phyloP scores from a whole-genome alignment of 2,797 vertebrate genomes.

The Coregonus suidteri region DNA sequence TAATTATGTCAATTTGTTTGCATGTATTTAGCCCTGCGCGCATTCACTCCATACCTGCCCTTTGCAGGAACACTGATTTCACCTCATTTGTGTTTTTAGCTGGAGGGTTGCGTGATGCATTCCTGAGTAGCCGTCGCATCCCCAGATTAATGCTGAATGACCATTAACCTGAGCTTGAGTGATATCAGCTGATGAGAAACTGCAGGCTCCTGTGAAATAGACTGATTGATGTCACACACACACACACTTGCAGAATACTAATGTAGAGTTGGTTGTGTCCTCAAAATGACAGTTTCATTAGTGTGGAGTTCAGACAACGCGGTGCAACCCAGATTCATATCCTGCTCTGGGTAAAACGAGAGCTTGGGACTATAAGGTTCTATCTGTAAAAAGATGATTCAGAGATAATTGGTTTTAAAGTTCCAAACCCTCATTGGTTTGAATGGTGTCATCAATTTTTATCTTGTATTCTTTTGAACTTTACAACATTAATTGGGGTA shows the following conservation, averaged over 20 bases:
- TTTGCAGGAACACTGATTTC: not conserved
- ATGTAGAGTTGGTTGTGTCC: slow-evolving; percentile 44
- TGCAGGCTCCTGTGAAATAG: slow-evolving; percentile 27
- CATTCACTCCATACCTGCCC: not conserved
- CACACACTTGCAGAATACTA: slow-evolving; percentile 41
- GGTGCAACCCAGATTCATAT: not conserved
- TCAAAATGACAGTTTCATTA: slow-evolving; percentile 52
- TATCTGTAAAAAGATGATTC: no score
- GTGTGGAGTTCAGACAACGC: not conserved
- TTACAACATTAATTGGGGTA: no score
- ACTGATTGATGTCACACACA: slow-evolving; percentile 43
- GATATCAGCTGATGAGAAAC: slow-evolving; percentile 40
- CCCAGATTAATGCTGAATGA: slow-evolving; percentile 49
- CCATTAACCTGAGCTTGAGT: slow-evolving; percentile 44
- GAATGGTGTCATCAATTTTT: no score
- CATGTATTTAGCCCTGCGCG: not conserved
- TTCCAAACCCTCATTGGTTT: no score
- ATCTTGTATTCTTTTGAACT: no score
- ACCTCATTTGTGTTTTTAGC: not conserved
- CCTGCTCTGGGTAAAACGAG: not conserved
- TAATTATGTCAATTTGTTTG: not conserved
- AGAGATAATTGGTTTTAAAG: no score
- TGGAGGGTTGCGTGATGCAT: slow-evolving; percentile 11
- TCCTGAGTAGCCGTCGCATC: slow-evolving; percentile 11
- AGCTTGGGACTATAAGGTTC: no score